These are phyloP conservation scores for Oxytorus armatus DNA, from an alignment of 2,888 invertebrate species.

Conservation along the genomic window DNA sequence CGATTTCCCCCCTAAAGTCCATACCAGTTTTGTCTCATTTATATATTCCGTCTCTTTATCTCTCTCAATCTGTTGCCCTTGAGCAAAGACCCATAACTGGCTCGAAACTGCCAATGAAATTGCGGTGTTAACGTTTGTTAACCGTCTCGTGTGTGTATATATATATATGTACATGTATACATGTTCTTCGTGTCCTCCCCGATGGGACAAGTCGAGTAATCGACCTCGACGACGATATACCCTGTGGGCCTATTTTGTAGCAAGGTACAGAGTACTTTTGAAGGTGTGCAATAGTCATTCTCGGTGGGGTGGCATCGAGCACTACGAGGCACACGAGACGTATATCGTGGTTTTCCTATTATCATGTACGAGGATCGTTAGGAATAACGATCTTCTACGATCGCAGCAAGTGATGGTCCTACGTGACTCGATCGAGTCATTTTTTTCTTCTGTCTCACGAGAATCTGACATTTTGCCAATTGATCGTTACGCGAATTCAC, in stretches of 20 bases:
- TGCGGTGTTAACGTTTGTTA: constrained; percentile 75
- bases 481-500: background rate
- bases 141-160: constrained; percentile 61
- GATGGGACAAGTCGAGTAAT: constrained; percentile 63
- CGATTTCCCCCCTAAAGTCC: no score
- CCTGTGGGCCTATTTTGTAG: constrained; percentile 63
- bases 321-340: constrained; percentile 49
- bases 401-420: constrained; percentile 15
- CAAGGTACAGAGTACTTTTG: constrained; percentile 14
- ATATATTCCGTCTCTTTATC: constrained; percentile 34
- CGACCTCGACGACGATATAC: constrained; percentile 56
- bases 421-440: constrained; percentile 28
- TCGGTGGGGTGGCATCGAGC: constrained; percentile 17
- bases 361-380: constrained; percentile 59
- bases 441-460: constrained; percentile 1
- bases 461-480: background rate
- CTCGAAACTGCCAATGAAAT: constrained; percentile 71
- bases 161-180: constrained; percentile 6
- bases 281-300: constrained; percentile 4
- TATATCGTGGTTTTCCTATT: constrained; percentile 38
- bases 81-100: constrained; percentile 60
- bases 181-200: constrained; percentile 60
- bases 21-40: constrained; percentile 28
- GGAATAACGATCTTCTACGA: constrained; percentile 53
- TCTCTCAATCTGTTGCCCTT: constrained; percentile 34